These are phyloP conservation scores for Sebastes iracundus DNA, from an alignment of 2,797 vertebrate species.

Conservation along the genomic window DNA sequence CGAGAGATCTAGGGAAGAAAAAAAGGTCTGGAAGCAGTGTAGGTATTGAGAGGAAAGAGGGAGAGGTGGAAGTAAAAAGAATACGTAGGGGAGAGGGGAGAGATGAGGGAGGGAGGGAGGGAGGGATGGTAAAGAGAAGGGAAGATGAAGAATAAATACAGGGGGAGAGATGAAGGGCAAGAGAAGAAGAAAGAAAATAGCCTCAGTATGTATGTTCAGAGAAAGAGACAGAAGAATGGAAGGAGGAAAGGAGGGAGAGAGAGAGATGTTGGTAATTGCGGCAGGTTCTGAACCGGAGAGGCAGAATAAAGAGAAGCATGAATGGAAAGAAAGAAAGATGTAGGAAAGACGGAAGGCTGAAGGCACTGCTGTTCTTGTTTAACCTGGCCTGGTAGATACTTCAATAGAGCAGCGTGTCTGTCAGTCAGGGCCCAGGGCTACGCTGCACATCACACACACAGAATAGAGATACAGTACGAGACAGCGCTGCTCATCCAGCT, in stretches of 20 bases:
- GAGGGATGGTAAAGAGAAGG: not conserved
- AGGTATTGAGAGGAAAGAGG: not conserved
- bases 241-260: not conserved
- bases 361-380: slow-evolving; percentile 9
- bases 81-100: not conserved
- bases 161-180: not conserved
- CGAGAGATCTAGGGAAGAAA: not conserved
- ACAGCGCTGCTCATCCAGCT: not conserved
- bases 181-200: slow-evolving; percentile 13
- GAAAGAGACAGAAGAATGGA: not conserved
- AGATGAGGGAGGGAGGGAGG: not conserved
- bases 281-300: slow-evolving; percentile 5
- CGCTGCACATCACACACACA: slow-evolving; percentile 20
- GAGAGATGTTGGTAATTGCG: not conserved
- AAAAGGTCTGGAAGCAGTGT: not conserved
- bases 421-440: slow-evolving; percentile 21
- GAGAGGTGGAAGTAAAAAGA: not conserved
- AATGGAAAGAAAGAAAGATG: not conserved
- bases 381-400: slow-evolving; percentile 17
- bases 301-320: not conserved
- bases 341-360: not conserved
- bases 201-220: slow-evolving; percentile 5
- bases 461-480: slow-evolving; percentile 3
- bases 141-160: not conserved
- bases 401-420: slow-evolving; percentile 10